Evolutionary conservation across 1,140 invertebrate genomes (phyloP), one percentile per base, ranked within the genome.

Genomic region (Arctopsyche grandis): DNA sequence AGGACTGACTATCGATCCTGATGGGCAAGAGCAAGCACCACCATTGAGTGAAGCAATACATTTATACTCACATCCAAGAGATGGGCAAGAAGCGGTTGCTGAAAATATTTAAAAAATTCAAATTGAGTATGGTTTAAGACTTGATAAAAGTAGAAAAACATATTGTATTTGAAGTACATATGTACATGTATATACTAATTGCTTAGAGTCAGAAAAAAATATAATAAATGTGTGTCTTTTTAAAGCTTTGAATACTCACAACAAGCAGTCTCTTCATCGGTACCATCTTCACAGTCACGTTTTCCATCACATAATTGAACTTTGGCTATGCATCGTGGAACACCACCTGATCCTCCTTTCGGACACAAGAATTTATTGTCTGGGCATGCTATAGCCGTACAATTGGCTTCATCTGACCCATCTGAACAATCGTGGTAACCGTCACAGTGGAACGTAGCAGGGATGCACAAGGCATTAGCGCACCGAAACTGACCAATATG

Each of bases 341-440:
- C 90, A 5, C 92, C 93, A 12, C 90, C 91, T 0, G 89, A 86
- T 0, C 89, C 91, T 21, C 94, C 92, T 84, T 93, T 90, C 0
- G 96, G 95, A 85, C 97, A 98, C 12, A 96, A 90, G 87, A 97
- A 98, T 88, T 98, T 97, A 81, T 96, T 94, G 78, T 95, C 94
- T 9, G 96, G 94, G 89, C 98, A 99, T 14, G 94, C 92, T 63
- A 97, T 94, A 19, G 93, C 91, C 10, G 94, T 95, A 86, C 97
- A 98, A 87, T 96, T 96, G 69, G 92, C 91, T 86, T 99, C 97
- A 85, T 98, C 97, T 9, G 93, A 94, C 29, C 94, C 94, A 83
- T 98, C 97, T 0, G 91, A 90, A 85, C 96, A 97, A 84, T 97
- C 96, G 75, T 92, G 90, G 85, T 94, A 94, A 10, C 94, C 94